Evolutionary conservation across 2,888 invertebrate species (phyloP), one percentile per base, ranked within the genome.

Genomic region (Lithophane leautieri): DNA sequence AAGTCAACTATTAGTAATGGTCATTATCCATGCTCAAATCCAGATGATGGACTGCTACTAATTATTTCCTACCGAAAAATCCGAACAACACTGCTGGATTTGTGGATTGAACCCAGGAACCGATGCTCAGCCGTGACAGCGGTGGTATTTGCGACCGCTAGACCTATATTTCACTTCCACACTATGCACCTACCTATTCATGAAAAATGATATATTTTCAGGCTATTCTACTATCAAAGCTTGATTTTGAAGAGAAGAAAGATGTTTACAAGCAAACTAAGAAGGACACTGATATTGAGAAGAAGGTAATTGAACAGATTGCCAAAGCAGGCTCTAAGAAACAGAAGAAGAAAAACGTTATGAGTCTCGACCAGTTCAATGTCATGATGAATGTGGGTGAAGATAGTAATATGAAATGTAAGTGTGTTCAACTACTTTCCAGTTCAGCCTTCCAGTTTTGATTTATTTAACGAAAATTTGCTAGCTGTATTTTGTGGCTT

Each of bases 341-440:
- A 82, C 94, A 96, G 90, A 97, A 95, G 88, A 98, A 98, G 91
- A 97, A 97, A 86, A 97, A 97, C 90, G 97, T 97, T 0, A 98
- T 98, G 97, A 97, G 97, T 77, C 94, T 98, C 75, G 97, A 98
- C 78, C 97, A 98, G 92, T 98, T 98, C 91, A 98, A 98, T 91
- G 97, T 96, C 83, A 94, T 97, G 94, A 94, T 97, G 80, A 91
- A 93, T 78, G 85, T 90, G 85, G 90, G 90, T 52, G 93, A 94
- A 75, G 94, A 95, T 65, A 58, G 34, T 60, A 81, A 73, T 73
- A 73, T 84, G 56, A 93, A 92, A 89, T 84, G 92, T 94, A 88
- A 90, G 92, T 87, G 47, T 73, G 65, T 54, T 56, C 40, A 16
- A 40, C 11, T 34, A 60, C 6, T 34, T 40, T 28, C 19, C 28